Evolutionary conservation across 2,888 invertebrate species (phyloP), one percentile per base, ranked within the genome.

Genomic region (Bibio marci): DNA sequence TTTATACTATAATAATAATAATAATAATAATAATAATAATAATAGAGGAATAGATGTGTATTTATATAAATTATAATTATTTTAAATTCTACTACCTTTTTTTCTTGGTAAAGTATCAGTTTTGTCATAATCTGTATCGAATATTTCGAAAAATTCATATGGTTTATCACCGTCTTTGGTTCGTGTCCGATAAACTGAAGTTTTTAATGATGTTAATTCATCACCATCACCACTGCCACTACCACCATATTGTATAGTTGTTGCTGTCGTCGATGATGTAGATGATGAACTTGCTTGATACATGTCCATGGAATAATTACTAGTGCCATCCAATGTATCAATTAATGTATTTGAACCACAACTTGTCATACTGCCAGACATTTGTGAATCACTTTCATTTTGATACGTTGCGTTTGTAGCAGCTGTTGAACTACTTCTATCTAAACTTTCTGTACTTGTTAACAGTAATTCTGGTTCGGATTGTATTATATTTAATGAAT

Each of bases 301-400:
- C 25, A 32, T 17, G 22, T 32, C 32, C 17, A n/a, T 17, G 28
- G 12, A 12, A 14, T 10, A 13, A 32, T 25, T 17, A 14, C 13
- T 18, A 12, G 32, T 18, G 10, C 27, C 11, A 25, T 35, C 35
- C n/a, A 13, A 14, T 22, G 38, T n/a, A 18, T 85, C 83, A 39
- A 86, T 80, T 70, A 86, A 74, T 12, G 85, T 85, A 57, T 82
- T 83, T 41, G 85, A 85, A 47, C 82, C 83, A 45, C 71, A 73
- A 57, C 85, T 85, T 15, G 85, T 83, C 39, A 83, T 73, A 57
- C 85, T 85, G 39, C 83, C 82, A 1, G 85, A 83, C 77, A 83
- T 82, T 30, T 82, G 74, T 1, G 85, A 86, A 30, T 82, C 74
- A 1, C 85, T 86, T 57, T 85, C 83, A 47, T 79, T 81, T 54